Percentiles rank a stretch among this genome's conserved stretches.
These are phyloP conservation scores for Apodemia mormo DNA, from an alignment of 2,888 invertebrate species.

Conservation along the genomic window DNA sequence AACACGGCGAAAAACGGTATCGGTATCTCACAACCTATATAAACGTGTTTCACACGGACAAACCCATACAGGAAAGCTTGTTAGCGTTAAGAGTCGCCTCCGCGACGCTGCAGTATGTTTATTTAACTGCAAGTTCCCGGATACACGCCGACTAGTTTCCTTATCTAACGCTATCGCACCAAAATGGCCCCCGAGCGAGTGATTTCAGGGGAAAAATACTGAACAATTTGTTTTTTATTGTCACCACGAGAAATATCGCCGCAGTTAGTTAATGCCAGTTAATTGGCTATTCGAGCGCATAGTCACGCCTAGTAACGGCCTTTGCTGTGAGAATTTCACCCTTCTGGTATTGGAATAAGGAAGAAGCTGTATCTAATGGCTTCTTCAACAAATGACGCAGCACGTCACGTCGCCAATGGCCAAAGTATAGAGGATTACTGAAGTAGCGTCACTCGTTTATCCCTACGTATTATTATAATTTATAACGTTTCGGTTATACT, in stretches of 20 bases:
- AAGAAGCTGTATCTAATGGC: conserved; percentile 34
- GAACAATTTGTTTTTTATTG: conserved; percentile 40
- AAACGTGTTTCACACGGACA: too few species aligned
- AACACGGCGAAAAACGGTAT: too few species aligned
- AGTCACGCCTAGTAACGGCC: conserved; percentile 45
- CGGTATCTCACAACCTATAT: too few species aligned
- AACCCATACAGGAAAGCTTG: too few species aligned
- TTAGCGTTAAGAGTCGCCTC: too few species aligned
- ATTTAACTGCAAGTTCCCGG: background rate
- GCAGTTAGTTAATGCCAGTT: conserved; percentile 50
- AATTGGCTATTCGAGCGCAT: conserved; percentile 53
- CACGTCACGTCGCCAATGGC: conserved; percentile 36
- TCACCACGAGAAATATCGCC: conserved; percentile 45
- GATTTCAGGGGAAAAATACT: conserved; percentile 8
- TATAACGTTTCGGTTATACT: too few species aligned
- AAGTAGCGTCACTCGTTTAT: conserved; percentile 3
- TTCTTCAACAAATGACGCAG: conserved; percentile 44
- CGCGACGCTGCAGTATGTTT: too few species aligned
- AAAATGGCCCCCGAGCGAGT: background rate
- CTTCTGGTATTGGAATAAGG: conserved; percentile 25
- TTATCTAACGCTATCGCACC: conserved; percentile 10
- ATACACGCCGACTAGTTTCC: conserved; percentile 8
- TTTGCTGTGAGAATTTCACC: conserved; percentile 9
- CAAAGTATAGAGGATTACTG: background rate
- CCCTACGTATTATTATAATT: background rate